phyloP scores from a whole-genome alignment of 2,113 vertebrate genomes.

The Oncorhynchus masou region DNA sequence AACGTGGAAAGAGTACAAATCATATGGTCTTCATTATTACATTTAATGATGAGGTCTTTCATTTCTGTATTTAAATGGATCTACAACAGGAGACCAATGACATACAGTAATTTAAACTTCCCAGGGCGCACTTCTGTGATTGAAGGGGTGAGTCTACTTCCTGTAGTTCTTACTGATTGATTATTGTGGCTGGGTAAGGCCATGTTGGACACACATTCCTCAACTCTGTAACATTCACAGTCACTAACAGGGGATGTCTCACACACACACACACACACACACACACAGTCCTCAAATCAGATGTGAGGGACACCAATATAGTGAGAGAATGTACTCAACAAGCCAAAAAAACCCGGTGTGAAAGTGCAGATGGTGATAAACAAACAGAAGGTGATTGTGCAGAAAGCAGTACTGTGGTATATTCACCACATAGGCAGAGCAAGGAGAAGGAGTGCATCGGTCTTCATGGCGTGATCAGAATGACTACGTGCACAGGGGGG shows the following conservation, averaged over 20 bases:
- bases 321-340: no score
- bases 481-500: no score
- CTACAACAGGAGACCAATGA: no score
- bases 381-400: slow-evolving; percentile 29
- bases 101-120: no score
- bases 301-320: neutral
- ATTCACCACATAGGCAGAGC: slow-evolving; percentile 27
- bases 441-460: neutral
- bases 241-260: neutral
- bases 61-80: no score
- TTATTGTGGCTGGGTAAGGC: neutral
- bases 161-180: no score
- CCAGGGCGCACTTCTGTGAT: neutral
- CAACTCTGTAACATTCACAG: slow-evolving; percentile 28
- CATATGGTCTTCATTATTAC: neutral
- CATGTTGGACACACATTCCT: neutral
- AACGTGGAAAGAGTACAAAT: neutral
- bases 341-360: no score
- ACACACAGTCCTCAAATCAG: neutral
- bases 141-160: no score
- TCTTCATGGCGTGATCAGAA: no score
- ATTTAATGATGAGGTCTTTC: neutral
- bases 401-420: slow-evolving; percentile 53
- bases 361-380: no score
- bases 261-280: slow-evolving; percentile 9